These are phyloP conservation scores for Zoanthus sociatus DNA, from an alignment of 92 coral and sea anemone genomes.

Conservation along the genomic window DNA sequence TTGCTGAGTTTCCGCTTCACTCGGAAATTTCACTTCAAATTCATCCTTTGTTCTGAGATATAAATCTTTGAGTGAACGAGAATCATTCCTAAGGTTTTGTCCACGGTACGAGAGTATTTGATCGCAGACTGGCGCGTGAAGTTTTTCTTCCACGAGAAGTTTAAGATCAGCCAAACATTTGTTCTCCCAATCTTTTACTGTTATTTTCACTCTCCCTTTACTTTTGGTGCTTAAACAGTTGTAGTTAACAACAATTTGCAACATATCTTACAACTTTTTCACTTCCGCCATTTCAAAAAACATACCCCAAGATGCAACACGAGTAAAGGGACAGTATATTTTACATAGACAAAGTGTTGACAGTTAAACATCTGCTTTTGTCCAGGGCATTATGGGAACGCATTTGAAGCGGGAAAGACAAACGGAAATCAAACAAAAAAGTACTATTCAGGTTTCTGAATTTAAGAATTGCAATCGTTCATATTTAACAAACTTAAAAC, in stretches of 20 bases:
- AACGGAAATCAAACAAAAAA: neutral
- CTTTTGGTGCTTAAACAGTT: constrained; percentile 14
- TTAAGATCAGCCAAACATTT: constrained; percentile 69
- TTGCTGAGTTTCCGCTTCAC: constrained; percentile 26
- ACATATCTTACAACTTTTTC: neutral
- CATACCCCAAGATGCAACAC: neutral
- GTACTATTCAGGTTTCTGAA: no score
- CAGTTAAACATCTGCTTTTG: neutral
- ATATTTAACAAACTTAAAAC: neutral
- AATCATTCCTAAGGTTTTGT: constrained; percentile 50
- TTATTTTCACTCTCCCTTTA: constrained; percentile 41
- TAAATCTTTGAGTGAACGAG: constrained; percentile 56
- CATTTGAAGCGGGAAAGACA: constrained; percentile 5
- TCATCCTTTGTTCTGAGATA: constrained; percentile 79
- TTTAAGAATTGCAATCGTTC: neutral
- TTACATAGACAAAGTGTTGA: neutral
- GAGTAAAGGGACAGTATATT: neutral
- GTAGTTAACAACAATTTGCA: constrained; percentile 7
- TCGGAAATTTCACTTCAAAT: constrained; percentile 51
- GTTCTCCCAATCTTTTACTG: constrained; percentile 55
- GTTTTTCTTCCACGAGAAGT: constrained; percentile 50
- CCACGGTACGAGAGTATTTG: constrained; percentile 68
- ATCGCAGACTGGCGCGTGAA: constrained; percentile 73
- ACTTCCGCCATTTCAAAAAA: neutral
- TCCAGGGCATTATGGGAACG: neutral